Conservation (phyloP, 2,888 invertebrate species). For the Agrotis segetum region DNA sequence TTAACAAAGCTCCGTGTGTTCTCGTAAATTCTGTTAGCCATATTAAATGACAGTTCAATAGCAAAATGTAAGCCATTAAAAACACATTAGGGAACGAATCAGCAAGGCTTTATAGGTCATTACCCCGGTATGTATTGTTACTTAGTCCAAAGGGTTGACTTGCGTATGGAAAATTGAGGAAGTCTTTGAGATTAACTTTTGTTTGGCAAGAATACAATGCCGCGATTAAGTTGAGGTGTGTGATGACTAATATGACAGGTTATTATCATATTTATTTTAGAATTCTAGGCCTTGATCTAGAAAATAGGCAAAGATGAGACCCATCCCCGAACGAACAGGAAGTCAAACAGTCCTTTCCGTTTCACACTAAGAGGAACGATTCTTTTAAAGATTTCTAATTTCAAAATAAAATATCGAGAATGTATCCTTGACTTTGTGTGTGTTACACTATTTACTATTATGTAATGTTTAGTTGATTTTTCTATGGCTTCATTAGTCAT, state of each 20-base stretch:
- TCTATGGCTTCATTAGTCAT: too few relatives aligned
- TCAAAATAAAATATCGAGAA: too few relatives aligned
- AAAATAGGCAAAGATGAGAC: too few relatives aligned
- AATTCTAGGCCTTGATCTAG: too few relatives aligned
- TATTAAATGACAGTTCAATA: slow-evolving; percentile 86
- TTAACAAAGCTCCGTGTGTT: slow-evolving; percentile 60
- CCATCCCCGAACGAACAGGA: too few relatives aligned
- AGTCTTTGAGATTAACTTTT: slow-evolving; percentile 45
- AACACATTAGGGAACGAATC: slow-evolving; percentile 85
- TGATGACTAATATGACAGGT: slow-evolving; percentile 3
- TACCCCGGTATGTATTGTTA: slow-evolving; percentile 80
- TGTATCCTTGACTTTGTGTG: too few relatives aligned
- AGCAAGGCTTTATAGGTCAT: slow-evolving; percentile 84
- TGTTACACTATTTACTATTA: too few relatives aligned
- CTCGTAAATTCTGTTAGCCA: slow-evolving; percentile 80
- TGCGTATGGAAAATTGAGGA: slow-evolving; percentile 57
- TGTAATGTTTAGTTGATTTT: too few relatives aligned
- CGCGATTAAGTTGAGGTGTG: slow-evolving; percentile 12
- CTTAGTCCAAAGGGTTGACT: slow-evolving; percentile 66
- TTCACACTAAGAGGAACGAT: too few relatives aligned
- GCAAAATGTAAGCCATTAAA: slow-evolving; percentile 87
- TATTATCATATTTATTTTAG: too few relatives aligned
- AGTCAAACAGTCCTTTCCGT: too few relatives aligned
- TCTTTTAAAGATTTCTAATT: too few relatives aligned
- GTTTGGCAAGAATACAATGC: slow-evolving; percentile 37